Percentiles rank a stretch among this genome's conserved stretches.
Conservation (phyloP, 1,140 invertebrate genomes). For the Camponotus floridanus region DNA sequence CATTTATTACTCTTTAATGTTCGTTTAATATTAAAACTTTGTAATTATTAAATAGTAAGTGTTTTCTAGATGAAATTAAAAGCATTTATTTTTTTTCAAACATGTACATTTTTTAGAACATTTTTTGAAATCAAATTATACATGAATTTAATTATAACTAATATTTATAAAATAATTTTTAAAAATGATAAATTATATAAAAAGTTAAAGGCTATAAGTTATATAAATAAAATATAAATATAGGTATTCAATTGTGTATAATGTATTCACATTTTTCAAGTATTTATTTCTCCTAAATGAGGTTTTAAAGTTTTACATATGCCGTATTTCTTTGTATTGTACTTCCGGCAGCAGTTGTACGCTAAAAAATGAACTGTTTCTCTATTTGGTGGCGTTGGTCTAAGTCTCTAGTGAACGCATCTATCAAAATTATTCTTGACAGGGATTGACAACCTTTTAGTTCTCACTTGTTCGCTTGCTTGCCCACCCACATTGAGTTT, state of each 20-base stretch:
- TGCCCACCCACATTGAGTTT: constrained; percentile 38
- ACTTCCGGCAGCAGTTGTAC: neutral
- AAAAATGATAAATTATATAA: neutral
- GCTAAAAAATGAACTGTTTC: constrained; percentile 16
- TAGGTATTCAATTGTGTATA: neutral
- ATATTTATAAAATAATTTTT: neutral
- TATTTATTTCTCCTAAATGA: neutral
- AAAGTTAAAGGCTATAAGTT: constrained; percentile 8
- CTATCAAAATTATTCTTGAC: constrained; percentile 54
- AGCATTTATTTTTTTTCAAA: neutral
- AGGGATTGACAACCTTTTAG: constrained; percentile 64
- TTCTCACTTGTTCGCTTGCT: neutral
- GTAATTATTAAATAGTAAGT: neutral
- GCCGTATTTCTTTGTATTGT: neutral
- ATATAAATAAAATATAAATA: neutral
- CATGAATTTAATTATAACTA: neutral
- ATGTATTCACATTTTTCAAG: constrained; percentile 12
- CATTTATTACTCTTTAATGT: neutral
- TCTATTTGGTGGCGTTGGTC: neutral
- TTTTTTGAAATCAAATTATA: neutral
- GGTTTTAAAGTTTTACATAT: constrained; percentile 13
- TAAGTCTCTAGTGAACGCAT: neutral
- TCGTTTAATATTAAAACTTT: neutral
- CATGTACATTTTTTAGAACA: neutral
- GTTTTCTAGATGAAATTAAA: neutral